Base-by-base conservation (phyloP, 2,888 invertebrate species). In the Callyntrura guangdongensis region DNA sequence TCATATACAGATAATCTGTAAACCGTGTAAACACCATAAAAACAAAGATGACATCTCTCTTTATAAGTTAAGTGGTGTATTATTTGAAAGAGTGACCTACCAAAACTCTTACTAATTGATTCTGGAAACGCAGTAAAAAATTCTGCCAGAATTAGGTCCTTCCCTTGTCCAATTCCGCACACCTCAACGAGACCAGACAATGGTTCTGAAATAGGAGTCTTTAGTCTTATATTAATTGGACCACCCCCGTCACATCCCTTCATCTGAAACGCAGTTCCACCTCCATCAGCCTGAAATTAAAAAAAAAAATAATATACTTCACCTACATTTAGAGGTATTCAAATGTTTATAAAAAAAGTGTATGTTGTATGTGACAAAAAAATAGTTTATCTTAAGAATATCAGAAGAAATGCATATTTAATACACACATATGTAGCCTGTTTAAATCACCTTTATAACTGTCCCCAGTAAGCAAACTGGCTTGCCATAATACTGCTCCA, bases 141-240 rank as follows among this genome's bases (percentile, higher is more conserved):
- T 22, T 92, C 93, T 17, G 91, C 92, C 5, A 93, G 27, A 47
- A 93, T 84, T 1, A 93, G 69, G 67, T 92, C 92, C 49, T 92
- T 92, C 11, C 93, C 93, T 89, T 93, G 93, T 0, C 92, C 93
- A 74, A 90, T 89, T 14, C 93, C 93, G 82, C 92, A 93, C 12
- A 93, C 85, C 83, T 93, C 93, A 22, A 93, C 36, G 2, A 93
- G 82, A 2, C 93, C 93, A 9, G 86, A 36, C 11, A 93, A 61
- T 4, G 93, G 92, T 61, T 93, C 93, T n/a, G 85, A 82, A 77
- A 93, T 89, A 0, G 93, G 92, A 56, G 22, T 53, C 25, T 92
- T 93, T 20, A 93, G 61, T n/a, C 93, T 88, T 11, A 93, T 72
- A 12, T 67, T 93, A n/a, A 93, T 90, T n/a, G 36, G 74, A 45